phyloP scores from a whole-genome alignment of 2,888 invertebrate species.

The Cancer borealis region DNA sequence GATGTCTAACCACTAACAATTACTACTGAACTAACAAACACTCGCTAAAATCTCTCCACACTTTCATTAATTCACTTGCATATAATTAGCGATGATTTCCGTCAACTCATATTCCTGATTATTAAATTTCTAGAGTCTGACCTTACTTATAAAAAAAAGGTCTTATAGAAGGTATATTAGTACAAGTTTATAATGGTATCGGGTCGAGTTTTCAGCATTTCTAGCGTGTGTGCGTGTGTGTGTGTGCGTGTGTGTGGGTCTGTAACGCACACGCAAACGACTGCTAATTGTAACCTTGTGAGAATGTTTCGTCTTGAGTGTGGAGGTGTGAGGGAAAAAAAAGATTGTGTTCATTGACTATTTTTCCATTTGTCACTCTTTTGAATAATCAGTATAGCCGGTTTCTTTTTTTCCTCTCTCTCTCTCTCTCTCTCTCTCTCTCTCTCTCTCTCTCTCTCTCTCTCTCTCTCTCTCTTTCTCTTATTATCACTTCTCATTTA shows the following conservation, averaged over 20 bases:
- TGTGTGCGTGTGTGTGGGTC: neutral
- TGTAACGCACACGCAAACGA: neutral
- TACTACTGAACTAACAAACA: too few species aligned
- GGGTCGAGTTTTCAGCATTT: neutral
- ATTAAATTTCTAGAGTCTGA: neutral
- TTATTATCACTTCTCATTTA: neutral
- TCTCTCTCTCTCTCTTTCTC: neutral
- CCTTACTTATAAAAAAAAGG: neutral
- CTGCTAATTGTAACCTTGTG: neutral
- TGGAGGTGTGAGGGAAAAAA: neutral
- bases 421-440: neutral
- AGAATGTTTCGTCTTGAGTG: neutral
- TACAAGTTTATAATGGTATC: neutral
- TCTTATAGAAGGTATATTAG: neutral
- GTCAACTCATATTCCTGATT: neutral
- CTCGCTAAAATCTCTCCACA: too few species aligned
- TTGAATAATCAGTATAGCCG: neutral
- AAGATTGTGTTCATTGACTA: neutral
- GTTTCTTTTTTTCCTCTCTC: neutral
- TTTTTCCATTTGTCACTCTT: conserved; percentile 21
- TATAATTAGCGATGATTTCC: too few species aligned
- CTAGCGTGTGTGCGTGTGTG: neutral
- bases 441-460: neutral
- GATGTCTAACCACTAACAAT: too few species aligned
- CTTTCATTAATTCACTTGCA: too few species aligned